Evolutionary conservation across 2,113 vertebrate genomes (phyloP), one percentile per base, ranked within the genome.

Genomic region (Amblyornis subalaris): DNA sequence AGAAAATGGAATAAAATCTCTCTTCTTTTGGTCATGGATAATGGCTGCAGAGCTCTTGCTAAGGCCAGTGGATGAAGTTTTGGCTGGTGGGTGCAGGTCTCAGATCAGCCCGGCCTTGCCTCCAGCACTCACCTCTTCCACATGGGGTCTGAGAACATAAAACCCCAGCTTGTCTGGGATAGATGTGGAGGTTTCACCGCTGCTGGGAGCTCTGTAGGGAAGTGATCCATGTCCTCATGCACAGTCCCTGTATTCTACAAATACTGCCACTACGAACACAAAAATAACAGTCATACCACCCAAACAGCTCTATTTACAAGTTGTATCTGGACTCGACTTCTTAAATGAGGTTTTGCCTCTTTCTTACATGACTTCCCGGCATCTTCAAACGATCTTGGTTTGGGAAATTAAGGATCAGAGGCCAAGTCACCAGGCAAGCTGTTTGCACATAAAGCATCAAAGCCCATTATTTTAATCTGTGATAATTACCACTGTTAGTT

Each of bases 401-500:
- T 89, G 58, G 71, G 44, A 94, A 84, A 89, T 51, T 14, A 47
- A 58, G 50, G 70, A 42, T 10, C 69, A 61, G 53, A 89, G 61
- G 78, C 77, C 72, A 92, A 92, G 67, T 15, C 84, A 90, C 28
- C 83, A 87, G 9, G n/a, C 25, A 90, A 93, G 76, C 18, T 92
- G 77, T 88, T 79, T 79, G 64, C 78, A 76, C 22, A 78, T 12
- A 71, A 92, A 85, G 36, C 81, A 82, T 88, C 89, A 88, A 94
- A 84, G 21, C 5, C 45, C n/a, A 20, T 76, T 66, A 61, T 82
- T 89, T 89, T 83, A 54, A 91, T 73, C 77, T 38, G 50, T 70
- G 71, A 42, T 85, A 89, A 94, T 94, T 85, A 85, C 57, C 61
- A 45, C 57, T 69, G 48, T 72, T 74, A 62, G 38, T 57, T 89